These are phyloP conservation scores for Synanthedon formicaeformis DNA, from an alignment of 2,888 invertebrate genomes.

Conservation along the genomic window DNA sequence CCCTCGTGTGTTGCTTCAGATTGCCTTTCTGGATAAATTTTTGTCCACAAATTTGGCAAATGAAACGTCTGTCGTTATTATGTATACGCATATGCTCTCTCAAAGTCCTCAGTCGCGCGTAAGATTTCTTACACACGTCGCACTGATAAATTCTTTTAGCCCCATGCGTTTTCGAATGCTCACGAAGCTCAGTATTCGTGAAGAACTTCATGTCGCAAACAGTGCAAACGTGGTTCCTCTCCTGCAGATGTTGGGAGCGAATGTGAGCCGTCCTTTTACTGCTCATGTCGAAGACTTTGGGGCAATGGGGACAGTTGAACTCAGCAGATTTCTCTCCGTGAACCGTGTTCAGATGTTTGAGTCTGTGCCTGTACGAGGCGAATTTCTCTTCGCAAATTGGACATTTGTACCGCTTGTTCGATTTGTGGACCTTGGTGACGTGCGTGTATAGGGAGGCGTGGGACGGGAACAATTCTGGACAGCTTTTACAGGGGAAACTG, in stretches of 20 bases:
- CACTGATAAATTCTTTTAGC: constrained; percentile 67
- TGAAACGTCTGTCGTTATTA: constrained; percentile 50
- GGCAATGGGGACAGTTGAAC: constrained; percentile 54
- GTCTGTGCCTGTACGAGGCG: constrained; percentile 48
- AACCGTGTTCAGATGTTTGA: constrained; percentile 46
- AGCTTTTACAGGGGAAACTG: constrained; percentile 49
- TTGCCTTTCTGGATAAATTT: constrained; percentile 59
- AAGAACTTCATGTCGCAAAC: constrained; percentile 68
- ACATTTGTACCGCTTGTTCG: constrained; percentile 56
- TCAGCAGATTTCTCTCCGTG: constrained; percentile 53
- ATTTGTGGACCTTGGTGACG: constrained; percentile 44
- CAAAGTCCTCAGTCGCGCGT: constrained; percentile 55
- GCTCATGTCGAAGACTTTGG: constrained; percentile 52
- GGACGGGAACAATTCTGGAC: constrained; percentile 38
- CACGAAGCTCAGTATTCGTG: constrained; percentile 65
- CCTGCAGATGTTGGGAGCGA: constrained; percentile 53
- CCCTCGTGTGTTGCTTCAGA: constrained; percentile 53
- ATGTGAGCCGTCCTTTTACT: constrained; percentile 55
- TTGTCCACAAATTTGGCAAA: constrained; percentile 52
- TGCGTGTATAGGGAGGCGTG: constrained; percentile 48
- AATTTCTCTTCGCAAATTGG: constrained; percentile 63
- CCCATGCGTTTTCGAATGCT: constrained; percentile 67
- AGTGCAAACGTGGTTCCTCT: constrained; percentile 57
- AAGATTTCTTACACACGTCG: constrained; percentile 63
- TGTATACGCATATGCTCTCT: constrained; percentile 61